phyloP scores from a whole-genome alignment of 2,797 vertebrate species.

The Crocidura indochinensis region DNA sequence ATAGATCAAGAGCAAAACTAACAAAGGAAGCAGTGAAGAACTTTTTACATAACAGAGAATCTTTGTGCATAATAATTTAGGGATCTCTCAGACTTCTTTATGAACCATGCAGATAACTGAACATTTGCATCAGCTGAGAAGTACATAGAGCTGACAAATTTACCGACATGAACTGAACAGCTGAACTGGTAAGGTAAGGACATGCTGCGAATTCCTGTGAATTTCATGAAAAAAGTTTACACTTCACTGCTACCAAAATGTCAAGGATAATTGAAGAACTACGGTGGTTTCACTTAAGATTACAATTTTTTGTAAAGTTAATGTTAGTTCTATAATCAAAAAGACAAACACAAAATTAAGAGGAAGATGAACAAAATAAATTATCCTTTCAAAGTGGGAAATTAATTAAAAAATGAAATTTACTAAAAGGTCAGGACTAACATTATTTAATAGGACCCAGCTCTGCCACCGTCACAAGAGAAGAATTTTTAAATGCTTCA shows the following conservation, averaged over 20 bases:
- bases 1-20: conserved; percentile 25
- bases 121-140: conserved; percentile 74
- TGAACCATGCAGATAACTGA: conserved; percentile 61
- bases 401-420: conserved; percentile 63
- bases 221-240: conserved; percentile 75
- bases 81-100: conserved; percentile 62
- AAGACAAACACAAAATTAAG: conserved; percentile 78
- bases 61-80: not conserved
- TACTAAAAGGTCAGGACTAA: conserved; percentile 61
- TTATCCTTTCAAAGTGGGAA: conserved; percentile 67
- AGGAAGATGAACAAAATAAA: conserved; percentile 74
- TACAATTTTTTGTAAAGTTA: conserved; percentile 33
- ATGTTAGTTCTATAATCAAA: conserved; percentile 62
- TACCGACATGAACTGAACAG: conserved; percentile 72
- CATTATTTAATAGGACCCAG: conserved; percentile 50
- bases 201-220: conserved; percentile 75
- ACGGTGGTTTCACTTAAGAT: conserved; percentile 72
- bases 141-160: conserved; percentile 67
- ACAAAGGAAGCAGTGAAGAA: not conserved
- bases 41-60: conserved; percentile 6
- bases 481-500: conserved; percentile 44
- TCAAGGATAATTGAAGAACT: conserved; percentile 83
- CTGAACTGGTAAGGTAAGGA: conserved; percentile 82
- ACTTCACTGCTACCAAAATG: conserved; percentile 78
- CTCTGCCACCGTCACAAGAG: not conserved